Evolutionary conservation across 2,113 vertebrate species (phyloP), one percentile per base, ranked within the genome.

Genomic region (Microcebus jonahi): DNA sequence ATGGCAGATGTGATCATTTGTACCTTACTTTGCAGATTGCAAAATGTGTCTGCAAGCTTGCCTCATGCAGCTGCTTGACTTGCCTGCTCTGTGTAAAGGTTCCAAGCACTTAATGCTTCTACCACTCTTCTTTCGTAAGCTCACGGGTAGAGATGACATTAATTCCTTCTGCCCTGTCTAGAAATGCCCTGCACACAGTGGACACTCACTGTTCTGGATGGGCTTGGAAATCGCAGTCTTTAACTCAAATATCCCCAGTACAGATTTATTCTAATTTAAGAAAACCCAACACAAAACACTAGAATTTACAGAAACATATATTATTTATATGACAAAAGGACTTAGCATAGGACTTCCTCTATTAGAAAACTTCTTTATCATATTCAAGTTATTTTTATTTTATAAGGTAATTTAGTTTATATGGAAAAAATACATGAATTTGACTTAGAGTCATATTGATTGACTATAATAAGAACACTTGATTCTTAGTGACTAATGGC

Each of bases 291-390:
- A 70, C 2, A 36, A 57, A 91, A 67, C 67, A 70, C 31, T 86
- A 86, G 86, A 91, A 70, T 95, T 97, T 95, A 93, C 8, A 77
- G 79, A 91, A 76, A 42, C 15, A 3, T 75, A 45, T 61, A 59
- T 70, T 53, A 81, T 94, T 96, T 96, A 61, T 91, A 55, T 86
- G 94, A 57, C 27, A 73, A 57, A 96, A 77, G 27, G 17, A 70
- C 90, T 92, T 68, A 86, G 65, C 67, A 67, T 0, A 89, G 11
- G 21, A 53, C 11, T 71, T 93, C 15, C 63, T 82, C 15, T 14
- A 84, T 65, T 13, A 77, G 45, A 39, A 84, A 82, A 88, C 31
- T 75, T 31, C 42, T 97, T 84, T 57, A 31, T 12, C 1, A 0
- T 25, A 42, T 89, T 96, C 53, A 84, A 67, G 13, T 57, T 86